Percentiles rank a stretch among this genome's conserved stretches.
Evolutionary conservation across 1,140 invertebrate genomes (phyloP).

Genomic region (Lasaia peninsularis): DNA sequence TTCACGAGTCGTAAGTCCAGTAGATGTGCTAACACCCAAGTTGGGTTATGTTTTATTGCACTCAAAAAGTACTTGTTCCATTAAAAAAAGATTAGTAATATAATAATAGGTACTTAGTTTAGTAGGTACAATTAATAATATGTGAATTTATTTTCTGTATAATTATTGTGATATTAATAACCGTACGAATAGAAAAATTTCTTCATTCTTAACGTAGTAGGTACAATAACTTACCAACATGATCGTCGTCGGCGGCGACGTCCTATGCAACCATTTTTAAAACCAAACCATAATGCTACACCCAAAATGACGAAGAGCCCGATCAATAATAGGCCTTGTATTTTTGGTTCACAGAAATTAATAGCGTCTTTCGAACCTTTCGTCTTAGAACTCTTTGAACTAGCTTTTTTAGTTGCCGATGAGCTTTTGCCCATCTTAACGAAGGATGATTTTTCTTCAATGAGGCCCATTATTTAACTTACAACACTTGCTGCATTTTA

Average conservation of each 20-base stretch:
- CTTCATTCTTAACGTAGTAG: neutral
- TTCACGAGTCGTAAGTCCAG: too few species aligned
- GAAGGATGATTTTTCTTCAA: constrained; percentile 31
- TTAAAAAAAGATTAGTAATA: too few species aligned
- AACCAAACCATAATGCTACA: constrained; percentile 49
- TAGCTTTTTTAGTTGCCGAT: constrained; percentile 30
- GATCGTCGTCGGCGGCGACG: constrained; percentile 34
- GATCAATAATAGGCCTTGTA: constrained; percentile 43
- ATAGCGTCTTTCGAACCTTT: constrained; percentile 15
- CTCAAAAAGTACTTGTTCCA: too few species aligned
- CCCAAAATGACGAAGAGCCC: constrained; percentile 39
- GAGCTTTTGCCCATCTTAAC: constrained; percentile 39
- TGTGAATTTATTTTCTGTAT: too few species aligned
- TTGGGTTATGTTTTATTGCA: too few species aligned
- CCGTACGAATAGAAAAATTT: too few species aligned
- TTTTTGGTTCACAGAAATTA: constrained; percentile 42
- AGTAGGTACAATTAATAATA: too few species aligned
- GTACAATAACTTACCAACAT: constrained; percentile 22
- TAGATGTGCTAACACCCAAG: too few species aligned
- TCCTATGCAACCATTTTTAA: constrained; percentile 37
- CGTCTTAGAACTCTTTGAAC: constrained; percentile 15
- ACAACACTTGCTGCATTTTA: neutral
- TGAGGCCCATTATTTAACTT: constrained; percentile 37
- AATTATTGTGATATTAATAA: too few species aligned
- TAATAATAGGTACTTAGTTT: too few species aligned